Percentiles rank a stretch among this genome's conserved stretches.
Evolutionary conservation across 2,797 vertebrate species (phyloP).

Genomic region (Erpetoichthys calabaricus): DNA sequence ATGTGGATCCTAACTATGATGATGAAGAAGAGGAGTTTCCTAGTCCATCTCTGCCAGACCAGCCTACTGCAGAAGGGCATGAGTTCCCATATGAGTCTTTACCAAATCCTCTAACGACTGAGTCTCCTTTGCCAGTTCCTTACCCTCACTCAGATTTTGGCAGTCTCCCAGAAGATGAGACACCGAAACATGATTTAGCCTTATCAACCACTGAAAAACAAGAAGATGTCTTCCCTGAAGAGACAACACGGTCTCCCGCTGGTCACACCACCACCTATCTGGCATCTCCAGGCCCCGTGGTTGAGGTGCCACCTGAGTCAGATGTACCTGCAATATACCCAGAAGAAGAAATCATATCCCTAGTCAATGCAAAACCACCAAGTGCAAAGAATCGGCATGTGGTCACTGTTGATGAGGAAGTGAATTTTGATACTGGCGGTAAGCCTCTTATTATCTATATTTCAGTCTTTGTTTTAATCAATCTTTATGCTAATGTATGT

Average conservation of each 20-base stretch:
- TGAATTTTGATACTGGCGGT: conserved; percentile 63
- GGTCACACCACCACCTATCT: no score
- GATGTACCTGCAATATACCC: conserved; percentile 25
- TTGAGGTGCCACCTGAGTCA: conserved; percentile 7
- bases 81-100: conserved; percentile 30
- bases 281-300: neutral
- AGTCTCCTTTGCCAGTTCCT: neutral
- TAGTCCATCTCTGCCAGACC: conserved; percentile 15
- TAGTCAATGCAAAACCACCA: conserved; percentile 20
- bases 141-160: conserved; percentile 7
- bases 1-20: conserved; percentile 28
- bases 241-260: neutral
- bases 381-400: conserved; percentile 37
- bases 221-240: conserved; percentile 11
- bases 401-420: conserved; percentile 56
- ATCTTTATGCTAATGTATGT: no score
- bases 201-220: neutral
- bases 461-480: no score
- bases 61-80: conserved; percentile 13
- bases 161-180: neutral
- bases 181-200: neutral
- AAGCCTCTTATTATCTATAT: conserved; percentile 21
- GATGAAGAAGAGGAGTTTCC: conserved; percentile 45
- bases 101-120: conserved; percentile 8
- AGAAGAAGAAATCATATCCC: conserved; percentile 11